Evolutionary conservation across 1,140 invertebrate genomes (phyloP), one percentile per base, ranked within the genome.

Genomic region (Caenorhabditis remanei): DNA sequence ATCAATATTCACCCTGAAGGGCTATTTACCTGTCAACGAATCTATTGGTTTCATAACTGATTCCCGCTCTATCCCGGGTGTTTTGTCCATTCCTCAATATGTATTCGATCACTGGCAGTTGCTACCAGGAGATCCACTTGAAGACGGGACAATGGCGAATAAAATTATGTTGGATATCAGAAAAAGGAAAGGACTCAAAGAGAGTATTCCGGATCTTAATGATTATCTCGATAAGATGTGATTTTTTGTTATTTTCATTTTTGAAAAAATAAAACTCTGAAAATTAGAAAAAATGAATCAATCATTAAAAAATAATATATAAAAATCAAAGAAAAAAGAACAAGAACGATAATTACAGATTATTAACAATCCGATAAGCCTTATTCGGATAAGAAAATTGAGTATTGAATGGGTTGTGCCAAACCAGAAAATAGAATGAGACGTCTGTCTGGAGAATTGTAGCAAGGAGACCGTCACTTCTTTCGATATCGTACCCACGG

Each of bases 91-190:
- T 96, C 98, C 98, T 92, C 98, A 99, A 94, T 99, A 98, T 94
- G 98, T 99, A 90, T 99, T 99, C 94, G 98, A 99, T 93, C 98
- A 99, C 93, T 99, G 98, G 98, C 97, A 99, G 94, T 94, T 99
- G 85, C 94, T 99, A 92, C 97, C 97, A 89, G 98, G 98, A 92
- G 97, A 99, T 93, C 97, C 98, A 87, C 94, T 95, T 91, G 97
- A 98, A 89, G 71, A 94, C 40, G 93, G 94, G 87, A 95, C 95
- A 93, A 96, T 96, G 93, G 96, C 97, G 87, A 96, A 94, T 94
- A 86, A 83, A 75, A 90, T 94, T 87, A 93, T 91, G 93, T 96
- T 95, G 48, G 97, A 97, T 83, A 99, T 96, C 88, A 96, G 98
- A 93, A 99, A 99, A 94, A 96, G 98, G 93, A 99, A 99, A 95